Evolutionary conservation across 2,113 vertebrate genomes (phyloP).

Genomic region (Enhydra lutris): DNA sequence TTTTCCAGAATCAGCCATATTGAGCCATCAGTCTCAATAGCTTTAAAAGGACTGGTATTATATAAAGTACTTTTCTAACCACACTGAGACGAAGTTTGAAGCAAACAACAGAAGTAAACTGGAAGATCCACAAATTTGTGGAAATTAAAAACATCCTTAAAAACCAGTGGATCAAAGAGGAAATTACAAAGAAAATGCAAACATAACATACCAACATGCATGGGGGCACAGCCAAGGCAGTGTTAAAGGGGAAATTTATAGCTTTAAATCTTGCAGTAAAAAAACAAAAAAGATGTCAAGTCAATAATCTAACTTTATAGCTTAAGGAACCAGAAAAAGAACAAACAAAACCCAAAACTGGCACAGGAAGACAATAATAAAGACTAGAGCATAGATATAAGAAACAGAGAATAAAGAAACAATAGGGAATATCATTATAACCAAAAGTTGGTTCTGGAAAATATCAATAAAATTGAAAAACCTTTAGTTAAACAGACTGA

Average conservation of each 20-base stretch:
- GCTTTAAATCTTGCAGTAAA: not conserved
- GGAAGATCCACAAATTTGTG: not conserved
- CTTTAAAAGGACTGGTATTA: not conserved
- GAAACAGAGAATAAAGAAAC: not conserved
- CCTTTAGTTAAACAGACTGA: not conserved
- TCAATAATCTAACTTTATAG: not conserved
- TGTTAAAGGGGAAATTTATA: not conserved
- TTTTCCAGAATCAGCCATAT: not conserved
- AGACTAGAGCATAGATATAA: not conserved
- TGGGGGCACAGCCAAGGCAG: not conserved
- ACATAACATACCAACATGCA: not conserved
- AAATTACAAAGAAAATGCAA: not conserved
- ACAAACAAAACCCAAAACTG: not conserved
- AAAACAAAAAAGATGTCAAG: not conserved
- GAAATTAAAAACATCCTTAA: not conserved
- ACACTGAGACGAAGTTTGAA: not conserved
- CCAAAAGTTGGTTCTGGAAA: not conserved
- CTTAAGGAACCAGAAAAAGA: not conserved
- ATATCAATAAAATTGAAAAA: not conserved
- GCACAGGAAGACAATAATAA: not conserved
- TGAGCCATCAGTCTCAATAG: not conserved
- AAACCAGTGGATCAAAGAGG: not conserved
- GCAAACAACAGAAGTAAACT: not conserved
- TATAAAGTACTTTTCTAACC: not conserved
- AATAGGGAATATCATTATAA: not conserved